Evolutionary conservation across 2,797 vertebrate genomes (phyloP), one percentile per base, ranked within the genome.

Genomic region (Falco novaeseelandiae): DNA sequence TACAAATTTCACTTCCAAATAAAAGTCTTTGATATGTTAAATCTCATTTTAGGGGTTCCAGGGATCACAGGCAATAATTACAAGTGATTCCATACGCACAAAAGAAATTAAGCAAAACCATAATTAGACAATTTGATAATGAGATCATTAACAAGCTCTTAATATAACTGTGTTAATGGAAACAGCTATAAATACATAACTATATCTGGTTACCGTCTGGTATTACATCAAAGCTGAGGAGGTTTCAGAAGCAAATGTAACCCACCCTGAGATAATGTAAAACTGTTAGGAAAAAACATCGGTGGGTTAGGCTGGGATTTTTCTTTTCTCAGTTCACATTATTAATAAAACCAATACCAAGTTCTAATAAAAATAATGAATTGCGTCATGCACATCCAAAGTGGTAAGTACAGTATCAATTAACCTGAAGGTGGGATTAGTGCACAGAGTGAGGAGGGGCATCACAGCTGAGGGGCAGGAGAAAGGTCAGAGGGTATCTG

Each of bases 61-160:
- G 57, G 62, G 81, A 94, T 89, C 52, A 55, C 14, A 78, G 57
- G 8, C 40, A 86, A 32, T 69, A 83, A 34, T 94, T 84, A 38
- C 36, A 74, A 29, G 30, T 62, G 49, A 76, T 89, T 95, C 69
- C 42, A 79, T 87, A 32, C 9, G 3, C 76, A 79, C 46, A 81
- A 67, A 97, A 78, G 78, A 90, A 96, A 95, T 87, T 26, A 89
- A 77, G 71, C 78, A 84, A 91, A 92, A 32, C 46, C 30, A 46
- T 85, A 71, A 90, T 93, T 73, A 91, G 78, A 38, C 32, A 67
- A 82, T 92, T 91, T 96, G 59, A 79, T 94, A 95, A 96, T 93
- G 87, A 90, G 46, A 83, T 93, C 40, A 90, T 89, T 96, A 96
- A 73, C 51, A 96, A 86, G 82, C 36, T 87, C 23, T 94, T 94